Base-by-base conservation (phyloP, 2,888 invertebrate genomes). In the Horisme vitalbata region DNA sequence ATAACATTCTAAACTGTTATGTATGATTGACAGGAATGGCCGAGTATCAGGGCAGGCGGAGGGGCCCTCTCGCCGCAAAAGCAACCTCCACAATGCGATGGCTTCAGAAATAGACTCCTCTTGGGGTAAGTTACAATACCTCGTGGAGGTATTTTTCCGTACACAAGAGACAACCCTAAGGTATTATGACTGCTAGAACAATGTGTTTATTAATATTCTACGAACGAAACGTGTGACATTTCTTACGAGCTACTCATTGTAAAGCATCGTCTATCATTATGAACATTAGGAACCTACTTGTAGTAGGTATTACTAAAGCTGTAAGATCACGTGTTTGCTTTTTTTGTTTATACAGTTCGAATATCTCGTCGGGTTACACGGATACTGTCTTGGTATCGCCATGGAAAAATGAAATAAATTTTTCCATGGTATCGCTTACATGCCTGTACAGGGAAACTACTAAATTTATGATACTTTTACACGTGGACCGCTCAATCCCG, bases 61-160 rank as follows among this genome's bases (percentile, higher is more conserved):
- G 61, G 94, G 94, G 45, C 94, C 94, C 10, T 92, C 93, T 45
- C 89, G 94, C 62, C 92, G 93, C 57, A 94, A 94, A 72, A 94
- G 94, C 73, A 94, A 94, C 67, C 84, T 94, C 39, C 92, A 94
- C 70, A 93, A 93, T 73, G 86, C 91, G 53, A 83, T 88, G 85
- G 81, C 85, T 27, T 75, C 84, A 46, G 88, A 89, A 55, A 81
- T 86, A 74, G 88, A 89, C 59, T 64, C 78, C 31, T 87, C 88
- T 11, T 89, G 88, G 88, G 88, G 88, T 88, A 71, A 71, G 63
- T 52, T 34, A 41, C 34, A 44, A 55, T 47, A 51, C 59, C 34
- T 45, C 45, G 45, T 44, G 30, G 50, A 47, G 34, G 34, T 51
- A 33, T 35, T 35, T 12, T 39, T 13, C 13, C 10, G 20, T 44